These are phyloP conservation scores for Euzophera pinguis DNA, from an alignment of 2,888 invertebrate genomes.

Conservation along the genomic window DNA sequence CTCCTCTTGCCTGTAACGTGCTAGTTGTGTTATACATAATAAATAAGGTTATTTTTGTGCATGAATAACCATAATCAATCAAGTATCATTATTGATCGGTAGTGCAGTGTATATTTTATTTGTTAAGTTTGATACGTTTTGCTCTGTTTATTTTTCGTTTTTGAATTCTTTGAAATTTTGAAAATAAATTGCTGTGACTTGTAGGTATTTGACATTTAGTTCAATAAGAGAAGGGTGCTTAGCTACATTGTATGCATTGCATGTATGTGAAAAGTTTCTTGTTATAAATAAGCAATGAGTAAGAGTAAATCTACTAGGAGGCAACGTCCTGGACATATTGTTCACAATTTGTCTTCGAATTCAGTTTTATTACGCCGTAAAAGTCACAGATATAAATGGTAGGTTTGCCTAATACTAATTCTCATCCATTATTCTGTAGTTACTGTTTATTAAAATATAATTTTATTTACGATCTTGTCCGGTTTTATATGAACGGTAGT, in stretches of 20 bases:
- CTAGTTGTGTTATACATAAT: conserved; percentile 1
- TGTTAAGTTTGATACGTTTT: neutral
- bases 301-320: conserved; percentile 26
- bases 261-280: neutral
- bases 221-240: too few species aligned
- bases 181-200: too few species aligned
- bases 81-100: conserved; percentile 2
- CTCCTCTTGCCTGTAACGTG: neutral
- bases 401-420: conserved; percentile 7
- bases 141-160: neutral
- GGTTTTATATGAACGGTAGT: too few species aligned
- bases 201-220: too few species aligned
- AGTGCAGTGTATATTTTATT: conserved; percentile 4
- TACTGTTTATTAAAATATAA: too few species aligned
- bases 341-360: conserved; percentile 29
- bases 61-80: too few species aligned
- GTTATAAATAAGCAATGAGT: conserved; percentile 23
- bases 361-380: conserved; percentile 33
- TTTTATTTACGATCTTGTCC: too few species aligned
- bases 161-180: neutral
- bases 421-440: neutral
- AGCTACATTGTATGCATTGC: too few species aligned
- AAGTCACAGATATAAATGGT: conserved; percentile 34
- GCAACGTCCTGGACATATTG: conserved; percentile 20
- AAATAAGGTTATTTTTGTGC: too few species aligned